Base-by-base conservation (phyloP, 2,113 vertebrate species). In the Sceloporus tristichus region DNA sequence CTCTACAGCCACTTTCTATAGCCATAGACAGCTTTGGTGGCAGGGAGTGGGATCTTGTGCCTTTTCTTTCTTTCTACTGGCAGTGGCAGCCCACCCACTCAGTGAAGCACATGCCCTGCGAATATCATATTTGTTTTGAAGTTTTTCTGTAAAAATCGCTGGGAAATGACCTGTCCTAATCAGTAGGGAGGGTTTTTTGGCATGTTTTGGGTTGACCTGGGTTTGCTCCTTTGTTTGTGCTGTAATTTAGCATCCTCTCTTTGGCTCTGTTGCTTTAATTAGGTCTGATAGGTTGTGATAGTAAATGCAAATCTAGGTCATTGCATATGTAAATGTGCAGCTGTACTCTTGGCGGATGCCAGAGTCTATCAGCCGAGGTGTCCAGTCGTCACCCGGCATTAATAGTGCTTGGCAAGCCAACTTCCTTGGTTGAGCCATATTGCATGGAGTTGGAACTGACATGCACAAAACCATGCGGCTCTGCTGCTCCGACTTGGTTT, bases 241-340 rank as follows among this genome's bases (percentile, higher is more conserved):
- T 0, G 0, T 3, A 70, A 73, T 62, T 93, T 82, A 84, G 87
- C 86, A 48, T 92, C 93, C 76, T 86, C 80, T 76, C 93, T 82
- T 90, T 76, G 89, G 95, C 91, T 75, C 90, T 6, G 1, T 95
- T 94, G 92, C 89, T 96, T 96, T 98, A 98, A 98, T 98, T 97
- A 97, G 95, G 96, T 89, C 93, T 96, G 97, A 97, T 97, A 95
- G 96, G 96, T 95, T 97, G 96, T 97, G 96, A 96, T 97, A 93
- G 95, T 90, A 93, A 97, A 97, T 97, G 97, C 96, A 98, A 97
- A 98, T 98, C 96, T 98, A 96, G 97, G 98, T 97, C 98, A 98
- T 97, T 96, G 97, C 97, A 96, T 98, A 98, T 98, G 97, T 96
- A 98, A 98, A 98, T 98, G 93, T 97, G 96, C 97, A 98, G 97